Conservation (phyloP, 1,140 invertebrate species). For the Notospermus geniculatus region DNA sequence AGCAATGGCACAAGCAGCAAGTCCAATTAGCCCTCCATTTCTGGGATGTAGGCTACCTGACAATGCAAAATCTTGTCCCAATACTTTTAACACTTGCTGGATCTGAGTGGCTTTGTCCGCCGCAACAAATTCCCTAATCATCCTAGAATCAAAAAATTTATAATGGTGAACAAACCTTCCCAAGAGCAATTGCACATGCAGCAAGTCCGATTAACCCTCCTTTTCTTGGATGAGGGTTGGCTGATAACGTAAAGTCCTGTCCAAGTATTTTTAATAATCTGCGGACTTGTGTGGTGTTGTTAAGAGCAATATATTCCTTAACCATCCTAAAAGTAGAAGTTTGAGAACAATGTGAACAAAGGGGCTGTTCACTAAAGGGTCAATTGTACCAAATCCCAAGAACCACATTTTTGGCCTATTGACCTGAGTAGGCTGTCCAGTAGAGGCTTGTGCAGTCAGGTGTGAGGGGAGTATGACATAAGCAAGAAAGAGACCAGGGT, state of each 20-base stretch:
- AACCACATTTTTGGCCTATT: no score
- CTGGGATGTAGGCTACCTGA: slow-evolving; percentile 88
- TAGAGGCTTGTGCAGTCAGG: no score
- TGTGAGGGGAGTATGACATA: no score
- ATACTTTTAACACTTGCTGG: slow-evolving; percentile 78
- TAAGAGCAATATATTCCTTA: slow-evolving; percentile 80
- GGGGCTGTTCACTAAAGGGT: no score
- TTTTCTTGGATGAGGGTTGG: slow-evolving; percentile 89
- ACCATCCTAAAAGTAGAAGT: slow-evolving; percentile 75
- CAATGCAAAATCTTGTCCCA: slow-evolving; percentile 87
- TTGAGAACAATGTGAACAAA: not conserved
- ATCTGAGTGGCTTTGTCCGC: slow-evolving; percentile 78
- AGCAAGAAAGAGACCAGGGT: no score
- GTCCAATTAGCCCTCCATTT: slow-evolving; percentile 94
- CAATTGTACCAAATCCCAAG: no score
- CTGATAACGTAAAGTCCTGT: slow-evolving; percentile 86
- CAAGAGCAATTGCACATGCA: slow-evolving; percentile 90
- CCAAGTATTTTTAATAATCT: slow-evolving; percentile 84
- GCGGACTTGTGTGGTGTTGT: slow-evolving; percentile 77
- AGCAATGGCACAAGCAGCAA: slow-evolving; percentile 95
- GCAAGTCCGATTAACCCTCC: slow-evolving; percentile 97
- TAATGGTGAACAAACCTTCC: slow-evolving; percentile 67
- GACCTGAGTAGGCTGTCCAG: no score
- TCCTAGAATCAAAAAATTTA: slow-evolving; percentile 65
- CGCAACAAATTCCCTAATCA: slow-evolving; percentile 87